Evolutionary conservation across 1,140 invertebrate genomes (phyloP), one percentile per base, ranked within the genome.

Genomic region (Nephotettix cincticeps): DNA sequence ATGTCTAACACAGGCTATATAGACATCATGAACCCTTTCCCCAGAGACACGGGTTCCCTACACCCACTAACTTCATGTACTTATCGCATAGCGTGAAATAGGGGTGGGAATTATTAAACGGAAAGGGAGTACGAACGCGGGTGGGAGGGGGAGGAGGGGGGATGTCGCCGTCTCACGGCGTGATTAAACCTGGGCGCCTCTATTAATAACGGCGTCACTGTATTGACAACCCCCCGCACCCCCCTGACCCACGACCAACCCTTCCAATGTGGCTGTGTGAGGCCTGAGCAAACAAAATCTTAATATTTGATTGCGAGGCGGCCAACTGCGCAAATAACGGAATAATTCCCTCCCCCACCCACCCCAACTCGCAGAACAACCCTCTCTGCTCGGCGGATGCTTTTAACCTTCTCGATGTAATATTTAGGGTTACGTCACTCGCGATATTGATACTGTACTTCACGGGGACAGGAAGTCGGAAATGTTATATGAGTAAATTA

Each of bases 81-180:
- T 61, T 61, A 61, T 61, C 56, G 56, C 56, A 61, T 25, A 61
- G 56, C 56, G 56, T 61, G 56, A 61, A 61, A 61, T 61, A 61
- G n/a, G 25, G 56, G 56, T 6, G 56, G 56, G 56, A 61, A 61
- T 61, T 61, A 61, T 61, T 61, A 61, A 61, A 51, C 47, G 47
- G 36, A 17, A 43, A 45, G 43, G 27, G 40, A 47, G 67, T 14
- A 29, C 9, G 14, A 65, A 27, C 14, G 27, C 9, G 63, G 14
- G 19, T 4, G 14, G 63, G 29, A 25, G 30, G 32, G 64, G 28
- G 21, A n/a, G 43, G n/a, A n/a, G 67, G 14, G 27, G n/a, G n/a
- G n/a, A n/a, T n/a, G n/a, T n/a, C n/a, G n/a, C 4, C 17, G n/a
- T 54, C 40, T 45, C 56, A 61, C 56, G 28, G 6, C 9, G 28